phyloP scores from a whole-genome alignment of 2,888 invertebrate species.

The Homarus gammarus region DNA sequence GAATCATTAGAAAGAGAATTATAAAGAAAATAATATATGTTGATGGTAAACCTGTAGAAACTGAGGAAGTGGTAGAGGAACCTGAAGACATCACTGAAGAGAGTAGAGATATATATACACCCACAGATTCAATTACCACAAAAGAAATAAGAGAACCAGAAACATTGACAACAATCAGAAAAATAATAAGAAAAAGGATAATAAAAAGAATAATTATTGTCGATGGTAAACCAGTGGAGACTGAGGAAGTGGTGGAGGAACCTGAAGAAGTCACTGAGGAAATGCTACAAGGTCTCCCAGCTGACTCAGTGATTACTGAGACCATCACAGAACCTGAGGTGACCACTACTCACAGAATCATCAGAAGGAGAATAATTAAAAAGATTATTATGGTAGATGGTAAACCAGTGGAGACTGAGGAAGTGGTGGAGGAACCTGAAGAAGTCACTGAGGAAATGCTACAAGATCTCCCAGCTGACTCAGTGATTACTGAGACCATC shows the following conservation, averaged over 20 bases:
- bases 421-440: too few relatives aligned
- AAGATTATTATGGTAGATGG: too few relatives aligned
- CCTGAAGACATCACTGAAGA: constrained; percentile 14
- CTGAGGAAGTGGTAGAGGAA: constrained; percentile 45
- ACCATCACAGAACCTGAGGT: too few relatives aligned
- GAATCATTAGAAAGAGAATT: constrained; percentile 11
- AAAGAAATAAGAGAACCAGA: background rate
- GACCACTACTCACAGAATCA: too few relatives aligned
- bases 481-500: too few relatives aligned
- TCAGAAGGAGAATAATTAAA: too few relatives aligned
- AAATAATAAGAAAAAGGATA: constrained; percentile 25
- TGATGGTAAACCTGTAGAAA: constrained; percentile 63
- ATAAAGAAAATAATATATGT: constrained; percentile 45
- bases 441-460: too few relatives aligned
- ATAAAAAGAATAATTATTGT: constrained; percentile 36
- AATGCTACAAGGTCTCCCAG: background rate
- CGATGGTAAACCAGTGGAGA: constrained; percentile 38
- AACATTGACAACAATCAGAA: constrained; percentile 30
- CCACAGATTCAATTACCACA: background rate
- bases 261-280: constrained; percentile 6
- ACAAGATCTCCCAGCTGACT: too few relatives aligned
- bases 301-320: background rate
- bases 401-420: too few relatives aligned
- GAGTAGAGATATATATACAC: background rate
- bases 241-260: constrained; percentile 35